Conservation (phyloP, 2,797 vertebrate genomes). For the Capromys pilorides region DNA sequence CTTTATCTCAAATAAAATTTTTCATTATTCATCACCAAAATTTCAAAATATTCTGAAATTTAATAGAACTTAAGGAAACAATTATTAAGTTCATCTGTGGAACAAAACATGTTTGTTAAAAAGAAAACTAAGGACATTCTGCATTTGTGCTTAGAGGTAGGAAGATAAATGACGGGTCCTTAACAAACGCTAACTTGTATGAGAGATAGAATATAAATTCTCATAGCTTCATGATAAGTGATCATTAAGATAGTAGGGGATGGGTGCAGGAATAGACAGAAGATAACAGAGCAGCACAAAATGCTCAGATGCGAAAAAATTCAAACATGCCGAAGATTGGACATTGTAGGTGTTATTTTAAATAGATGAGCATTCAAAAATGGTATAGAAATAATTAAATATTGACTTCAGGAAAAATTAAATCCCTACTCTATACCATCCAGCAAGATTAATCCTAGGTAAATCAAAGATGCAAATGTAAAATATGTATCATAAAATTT, state of each 20-base stretch:
- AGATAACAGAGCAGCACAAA: background rate
- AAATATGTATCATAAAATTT: background rate
- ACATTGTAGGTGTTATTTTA: background rate
- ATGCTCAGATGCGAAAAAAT: constrained; percentile 31
- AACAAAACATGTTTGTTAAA: background rate
- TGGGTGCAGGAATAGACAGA: background rate
- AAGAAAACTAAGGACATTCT: background rate
- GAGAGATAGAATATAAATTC: background rate
- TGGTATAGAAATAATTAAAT: constrained; percentile 5
- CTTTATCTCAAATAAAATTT: constrained; percentile 28
- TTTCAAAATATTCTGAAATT: constrained; percentile 32
- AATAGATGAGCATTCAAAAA: background rate
- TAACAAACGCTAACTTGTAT: background rate
- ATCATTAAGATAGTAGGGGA: background rate
- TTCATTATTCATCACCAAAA: constrained; percentile 31
- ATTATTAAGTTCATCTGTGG: constrained; percentile 41
- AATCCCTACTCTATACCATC: background rate
- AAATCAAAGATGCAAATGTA: constrained; percentile 29
- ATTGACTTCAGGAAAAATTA: background rate
- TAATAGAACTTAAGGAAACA: background rate
- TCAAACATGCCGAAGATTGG: background rate
- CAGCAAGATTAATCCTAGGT: constrained; percentile 11
- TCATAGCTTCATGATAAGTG: background rate
- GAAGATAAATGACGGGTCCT: constrained; percentile 19
- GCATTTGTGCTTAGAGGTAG: background rate